Evolutionary conservation across 1,140 invertebrate species (phyloP).

Genomic region (Solenopsis invicta): DNA sequence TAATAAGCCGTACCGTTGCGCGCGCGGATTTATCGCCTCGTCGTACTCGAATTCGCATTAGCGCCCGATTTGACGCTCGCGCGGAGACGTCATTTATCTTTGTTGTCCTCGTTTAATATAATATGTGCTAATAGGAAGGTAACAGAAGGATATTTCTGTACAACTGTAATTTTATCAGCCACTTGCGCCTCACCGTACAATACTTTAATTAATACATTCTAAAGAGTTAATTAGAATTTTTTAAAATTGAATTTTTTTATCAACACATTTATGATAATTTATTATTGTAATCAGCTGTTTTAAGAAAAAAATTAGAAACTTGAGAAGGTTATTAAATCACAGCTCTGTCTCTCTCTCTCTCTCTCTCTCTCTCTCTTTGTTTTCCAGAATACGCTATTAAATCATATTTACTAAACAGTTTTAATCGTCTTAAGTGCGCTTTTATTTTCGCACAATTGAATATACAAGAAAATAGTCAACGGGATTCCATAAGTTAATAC

Average conservation of each 20-base stretch:
- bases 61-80: not conserved
- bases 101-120: not conserved
- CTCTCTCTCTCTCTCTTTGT: too few species aligned
- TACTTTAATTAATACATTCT: not conserved
- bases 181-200: not conserved
- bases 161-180: not conserved
- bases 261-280: not conserved
- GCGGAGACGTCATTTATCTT: conserved; percentile 14
- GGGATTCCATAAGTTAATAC: conserved; percentile 9
- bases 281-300: not conserved
- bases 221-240: not conserved
- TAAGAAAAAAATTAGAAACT: not conserved
- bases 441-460: conserved; percentile 7
- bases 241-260: not conserved
- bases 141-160: not conserved
- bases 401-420: not conserved
- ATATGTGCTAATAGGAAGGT: not conserved
- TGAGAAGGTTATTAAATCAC: not conserved
- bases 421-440: not conserved
- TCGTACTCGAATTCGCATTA: conserved; percentile 22
- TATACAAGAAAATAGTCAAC: not conserved
- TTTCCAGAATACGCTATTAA: not conserved
- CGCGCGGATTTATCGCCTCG: conserved; percentile 17
- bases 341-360: not conserved
- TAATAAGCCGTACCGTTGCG: conserved; percentile 24